Percentiles rank a stretch among this genome's conserved stretches.
Conservation (phyloP, 2,113 vertebrate genomes). For the Malurus cyaneus region DNA sequence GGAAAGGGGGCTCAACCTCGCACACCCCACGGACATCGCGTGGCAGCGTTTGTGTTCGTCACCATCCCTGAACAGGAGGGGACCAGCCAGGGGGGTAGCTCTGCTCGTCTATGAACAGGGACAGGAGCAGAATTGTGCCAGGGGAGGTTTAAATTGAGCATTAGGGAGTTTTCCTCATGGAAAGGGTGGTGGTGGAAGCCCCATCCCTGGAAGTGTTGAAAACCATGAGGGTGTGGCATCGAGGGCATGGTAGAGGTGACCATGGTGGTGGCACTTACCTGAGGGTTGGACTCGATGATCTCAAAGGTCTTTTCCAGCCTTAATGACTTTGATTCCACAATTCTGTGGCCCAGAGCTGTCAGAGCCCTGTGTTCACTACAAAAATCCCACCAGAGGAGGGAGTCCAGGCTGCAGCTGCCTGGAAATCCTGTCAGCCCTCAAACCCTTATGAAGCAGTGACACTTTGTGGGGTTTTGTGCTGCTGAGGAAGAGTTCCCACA, state of each 20-base stretch:
- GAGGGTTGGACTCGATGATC: not conserved
- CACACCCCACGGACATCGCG: too few relatives aligned
- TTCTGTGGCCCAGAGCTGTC: not conserved
- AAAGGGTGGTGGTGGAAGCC: not conserved
- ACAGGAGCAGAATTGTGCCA: not conserved
- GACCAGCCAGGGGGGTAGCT: not conserved
- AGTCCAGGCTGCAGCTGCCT: not conserved
- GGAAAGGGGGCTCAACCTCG: not conserved
- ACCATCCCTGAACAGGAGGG: too few relatives aligned
- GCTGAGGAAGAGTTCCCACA: not conserved
- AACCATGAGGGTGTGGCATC: not conserved
- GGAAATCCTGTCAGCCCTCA: not conserved
- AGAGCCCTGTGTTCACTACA: not conserved
- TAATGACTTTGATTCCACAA: fast-evolving
- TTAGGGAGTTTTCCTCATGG: not conserved
- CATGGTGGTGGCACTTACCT: not conserved
- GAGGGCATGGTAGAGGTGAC: not conserved
- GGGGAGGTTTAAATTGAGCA: not conserved
- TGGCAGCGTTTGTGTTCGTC: too few relatives aligned
- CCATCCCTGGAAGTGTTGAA: not conserved
- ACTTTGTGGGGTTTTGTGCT: not conserved
- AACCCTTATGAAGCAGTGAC: fast-evolving
- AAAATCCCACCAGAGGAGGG: conserved; percentile 28
- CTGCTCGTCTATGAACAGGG: too few relatives aligned
- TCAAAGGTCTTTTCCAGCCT: not conserved